phyloP scores from a whole-genome alignment of 2,797 vertebrate species.

The Rhyacichthys aspro region DNA sequence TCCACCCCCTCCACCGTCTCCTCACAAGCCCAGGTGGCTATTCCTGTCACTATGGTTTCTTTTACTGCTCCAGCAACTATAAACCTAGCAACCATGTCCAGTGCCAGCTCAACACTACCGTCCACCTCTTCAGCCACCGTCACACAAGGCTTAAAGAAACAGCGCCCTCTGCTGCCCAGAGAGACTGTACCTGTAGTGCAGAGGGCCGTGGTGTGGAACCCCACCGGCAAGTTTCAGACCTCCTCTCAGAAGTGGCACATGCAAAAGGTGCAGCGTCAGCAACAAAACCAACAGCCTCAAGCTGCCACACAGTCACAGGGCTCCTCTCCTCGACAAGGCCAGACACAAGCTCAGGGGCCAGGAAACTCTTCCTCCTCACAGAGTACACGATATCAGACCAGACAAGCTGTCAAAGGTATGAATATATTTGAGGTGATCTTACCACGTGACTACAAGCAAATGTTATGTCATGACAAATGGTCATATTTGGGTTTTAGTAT shows the following conservation, averaged over 20 bases:
- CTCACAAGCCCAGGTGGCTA: slow-evolving; percentile 83
- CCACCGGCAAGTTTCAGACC: slow-evolving; percentile 93
- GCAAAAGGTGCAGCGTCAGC: slow-evolving; percentile 96
- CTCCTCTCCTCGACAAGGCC: slow-evolving; percentile 64
- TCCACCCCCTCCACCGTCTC: slow-evolving; percentile 76
- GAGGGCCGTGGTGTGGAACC: slow-evolving; percentile 94
- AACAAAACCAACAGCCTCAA: slow-evolving; percentile 85
- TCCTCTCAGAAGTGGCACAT: slow-evolving; percentile 99
- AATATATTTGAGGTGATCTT: too few species aligned
- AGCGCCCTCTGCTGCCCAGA: slow-evolving; percentile 94
- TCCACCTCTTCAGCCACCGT: slow-evolving; percentile 55
- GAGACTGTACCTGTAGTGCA: slow-evolving; percentile 93
- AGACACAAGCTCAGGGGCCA: slow-evolving; percentile 35
- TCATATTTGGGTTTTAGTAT: too few species aligned
- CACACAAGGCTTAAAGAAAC: slow-evolving; percentile 88
- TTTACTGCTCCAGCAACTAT: slow-evolving; percentile 77
- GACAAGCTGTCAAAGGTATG: slow-evolving; percentile 96
- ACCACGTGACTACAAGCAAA: too few species aligned
- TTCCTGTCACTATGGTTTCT: slow-evolving; percentile 80
- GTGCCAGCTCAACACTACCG: slow-evolving; percentile 33
- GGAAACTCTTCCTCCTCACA: slow-evolving; percentile 76
- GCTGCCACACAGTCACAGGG: slow-evolving; percentile 53
- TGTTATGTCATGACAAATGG: neutral
- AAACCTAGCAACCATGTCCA: slow-evolving; percentile 55
- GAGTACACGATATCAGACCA: slow-evolving; percentile 95